Evolutionary conservation across 2,113 vertebrate genomes (phyloP).

Genomic region (Donacobius atricapilla): DNA sequence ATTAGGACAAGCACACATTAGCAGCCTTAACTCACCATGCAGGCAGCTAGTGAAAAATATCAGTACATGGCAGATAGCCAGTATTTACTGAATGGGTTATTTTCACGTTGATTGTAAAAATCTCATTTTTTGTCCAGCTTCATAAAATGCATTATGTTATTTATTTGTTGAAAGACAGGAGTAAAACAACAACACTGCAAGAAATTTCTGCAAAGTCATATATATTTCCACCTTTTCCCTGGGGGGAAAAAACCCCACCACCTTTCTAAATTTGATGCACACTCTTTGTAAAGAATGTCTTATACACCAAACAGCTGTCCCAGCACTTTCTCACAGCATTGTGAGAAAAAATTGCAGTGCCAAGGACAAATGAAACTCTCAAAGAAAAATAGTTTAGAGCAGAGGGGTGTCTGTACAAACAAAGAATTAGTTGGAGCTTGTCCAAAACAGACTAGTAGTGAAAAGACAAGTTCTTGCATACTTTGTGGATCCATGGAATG

Average conservation of each 20-base stretch:
- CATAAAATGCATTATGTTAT: neutral
- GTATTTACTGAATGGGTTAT: neutral
- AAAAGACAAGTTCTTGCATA: neutral
- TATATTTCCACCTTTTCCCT: neutral
- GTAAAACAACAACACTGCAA: neutral
- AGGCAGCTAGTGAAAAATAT: neutral
- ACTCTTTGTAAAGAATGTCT: neutral
- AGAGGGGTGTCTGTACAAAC: neutral
- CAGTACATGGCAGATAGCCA: neutral
- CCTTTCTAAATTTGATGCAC: neutral
- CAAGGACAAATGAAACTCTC: neutral
- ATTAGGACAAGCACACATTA: neutral
- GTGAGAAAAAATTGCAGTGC: neutral
- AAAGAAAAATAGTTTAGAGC: neutral
- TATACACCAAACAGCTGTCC: neutral
- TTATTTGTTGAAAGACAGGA: neutral
- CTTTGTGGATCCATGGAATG: neutral
- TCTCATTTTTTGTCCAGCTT: neutral
- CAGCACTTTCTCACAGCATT: neutral
- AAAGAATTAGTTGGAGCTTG: neutral
- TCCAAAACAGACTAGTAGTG: neutral
- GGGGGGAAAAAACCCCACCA: rapidly evolving
- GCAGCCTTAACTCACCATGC: neutral
- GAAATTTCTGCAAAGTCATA: neutral
- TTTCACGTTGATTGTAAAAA: neutral